These are phyloP conservation scores for Gambusia affinis DNA, from an alignment of 2,113 vertebrate genomes.

Conservation along the genomic window DNA sequence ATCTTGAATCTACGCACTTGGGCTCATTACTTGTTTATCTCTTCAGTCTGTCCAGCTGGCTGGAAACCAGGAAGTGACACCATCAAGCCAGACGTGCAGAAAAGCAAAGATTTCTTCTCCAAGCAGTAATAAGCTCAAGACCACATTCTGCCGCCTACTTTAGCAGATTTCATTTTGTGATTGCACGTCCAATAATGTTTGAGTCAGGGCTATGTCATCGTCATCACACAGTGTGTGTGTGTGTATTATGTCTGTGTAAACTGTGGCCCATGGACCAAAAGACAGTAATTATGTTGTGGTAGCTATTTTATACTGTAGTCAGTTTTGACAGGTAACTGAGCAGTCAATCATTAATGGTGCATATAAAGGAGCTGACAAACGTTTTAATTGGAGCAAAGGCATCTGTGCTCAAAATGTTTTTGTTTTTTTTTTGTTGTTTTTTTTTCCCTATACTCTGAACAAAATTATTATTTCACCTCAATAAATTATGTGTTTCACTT, in stretches of 20 bases:
- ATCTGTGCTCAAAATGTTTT: neutral
- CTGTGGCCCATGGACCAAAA: slow-evolving; percentile 31
- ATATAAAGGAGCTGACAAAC: slow-evolving; percentile 7
- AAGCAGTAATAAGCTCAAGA: slow-evolving; percentile 84
- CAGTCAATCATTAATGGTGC: slow-evolving; percentile 9
- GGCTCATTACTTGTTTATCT: slow-evolving; percentile 64
- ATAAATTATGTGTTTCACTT: slow-evolving; percentile 27
- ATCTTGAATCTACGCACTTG: slow-evolving; percentile 15
- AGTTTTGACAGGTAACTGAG: slow-evolving; percentile 2
- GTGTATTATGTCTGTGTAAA: slow-evolving; percentile 20
- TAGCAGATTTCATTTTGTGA: slow-evolving; percentile 56
- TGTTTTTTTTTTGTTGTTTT: neutral
- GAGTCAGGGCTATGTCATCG: slow-evolving; percentile 21
- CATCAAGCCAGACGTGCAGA: slow-evolving; percentile 95
- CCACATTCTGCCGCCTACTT: slow-evolving; percentile 57
- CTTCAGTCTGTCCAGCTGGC: slow-evolving; percentile 96
- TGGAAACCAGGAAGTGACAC: slow-evolving; percentile 98
- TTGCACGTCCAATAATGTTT: slow-evolving; percentile 58
- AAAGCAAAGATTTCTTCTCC: slow-evolving; percentile 96
- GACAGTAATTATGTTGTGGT: slow-evolving; percentile 24
- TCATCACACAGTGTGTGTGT: slow-evolving; percentile 23
- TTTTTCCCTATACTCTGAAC: slow-evolving; percentile 13
- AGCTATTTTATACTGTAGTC: slow-evolving; percentile 5
- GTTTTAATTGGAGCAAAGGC: neutral
- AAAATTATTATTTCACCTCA: neutral